These are phyloP conservation scores for Aepyceros melampus DNA, from an alignment of 2,113 vertebrate genomes.

Conservation along the genomic window DNA sequence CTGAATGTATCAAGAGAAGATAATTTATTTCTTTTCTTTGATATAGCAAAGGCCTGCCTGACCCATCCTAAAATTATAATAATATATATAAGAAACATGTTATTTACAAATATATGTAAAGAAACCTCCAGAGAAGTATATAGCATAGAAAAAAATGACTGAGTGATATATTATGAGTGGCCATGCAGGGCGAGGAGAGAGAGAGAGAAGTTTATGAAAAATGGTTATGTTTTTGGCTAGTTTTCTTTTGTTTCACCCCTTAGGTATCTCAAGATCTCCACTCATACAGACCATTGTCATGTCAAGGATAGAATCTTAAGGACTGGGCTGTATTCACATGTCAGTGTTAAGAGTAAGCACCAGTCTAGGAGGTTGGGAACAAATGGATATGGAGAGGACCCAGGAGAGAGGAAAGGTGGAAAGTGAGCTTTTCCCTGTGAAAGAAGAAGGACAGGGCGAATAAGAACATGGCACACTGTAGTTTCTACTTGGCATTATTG, in stretches of 20 bases:
- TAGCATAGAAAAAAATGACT: neutral
- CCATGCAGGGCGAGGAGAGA: neutral
- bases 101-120: neutral
- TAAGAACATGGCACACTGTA: neutral
- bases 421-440: neutral
- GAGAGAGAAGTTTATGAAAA: neutral
- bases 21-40: neutral
- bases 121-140: neutral
- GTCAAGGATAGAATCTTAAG: neutral
- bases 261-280: neutral
- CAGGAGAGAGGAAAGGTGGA: neutral
- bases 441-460: neutral
- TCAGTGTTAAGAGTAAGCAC: neutral
- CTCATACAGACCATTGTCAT: neutral
- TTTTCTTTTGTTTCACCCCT: neutral
- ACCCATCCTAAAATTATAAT: neutral
- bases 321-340: neutral
- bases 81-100: neutral
- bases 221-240: neutral
- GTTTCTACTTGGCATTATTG: neutral
- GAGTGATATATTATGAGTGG: neutral
- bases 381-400: neutral
- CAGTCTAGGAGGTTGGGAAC: neutral
- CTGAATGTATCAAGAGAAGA: neutral
- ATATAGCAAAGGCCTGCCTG: neutral